phyloP scores from a whole-genome alignment of 2,888 invertebrate species.

The Xylota segnis region DNA sequence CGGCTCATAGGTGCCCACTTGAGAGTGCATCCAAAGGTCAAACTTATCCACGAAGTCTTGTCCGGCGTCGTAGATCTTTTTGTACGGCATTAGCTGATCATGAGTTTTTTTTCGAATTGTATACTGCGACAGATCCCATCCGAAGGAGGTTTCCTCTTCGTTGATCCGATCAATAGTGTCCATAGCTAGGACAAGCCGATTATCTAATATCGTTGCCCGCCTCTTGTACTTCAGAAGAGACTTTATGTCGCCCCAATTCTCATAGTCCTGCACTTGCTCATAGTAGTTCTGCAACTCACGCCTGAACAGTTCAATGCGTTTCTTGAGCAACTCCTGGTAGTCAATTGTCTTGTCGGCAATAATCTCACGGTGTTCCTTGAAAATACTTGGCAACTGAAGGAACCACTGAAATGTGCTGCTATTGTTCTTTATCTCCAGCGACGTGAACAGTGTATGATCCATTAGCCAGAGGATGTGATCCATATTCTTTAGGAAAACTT shows the following conservation, averaged over 20 bases:
- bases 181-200: slow-evolving; percentile 88
- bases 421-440: slow-evolving; percentile 95
- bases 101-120: slow-evolving; percentile 92
- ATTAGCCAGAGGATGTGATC: slow-evolving; percentile 92
- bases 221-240: slow-evolving; percentile 92
- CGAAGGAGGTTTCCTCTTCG: slow-evolving; percentile 94
- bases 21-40: slow-evolving; percentile 93
- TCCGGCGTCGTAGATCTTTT: slow-evolving; percentile 94
- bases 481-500: slow-evolving; percentile 83
- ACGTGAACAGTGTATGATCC: slow-evolving; percentile 92
- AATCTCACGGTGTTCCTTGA: slow-evolving; percentile 93
- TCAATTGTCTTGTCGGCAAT: slow-evolving; percentile 93
- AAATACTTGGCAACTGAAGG: slow-evolving; percentile 90
- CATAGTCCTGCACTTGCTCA: slow-evolving; percentile 93
- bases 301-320: slow-evolving; percentile 91
- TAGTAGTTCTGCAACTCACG: slow-evolving; percentile 93
- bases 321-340: slow-evolving; percentile 92
- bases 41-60: slow-evolving; percentile 93
- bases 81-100: slow-evolving; percentile 93
- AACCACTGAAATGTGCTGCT: slow-evolving; percentile 96
- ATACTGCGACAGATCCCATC: slow-evolving; percentile 95
- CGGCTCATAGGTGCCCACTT: slow-evolving; percentile 94
- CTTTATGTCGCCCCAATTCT: slow-evolving; percentile 94
- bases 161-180: slow-evolving; percentile 94
- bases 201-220: slow-evolving; percentile 90